A percentile compares a stretch with the other conserved stretches of the same genome.
Conservation (phyloP, 2,113 vertebrate species). For the Chunga burmeisteri region DNA sequence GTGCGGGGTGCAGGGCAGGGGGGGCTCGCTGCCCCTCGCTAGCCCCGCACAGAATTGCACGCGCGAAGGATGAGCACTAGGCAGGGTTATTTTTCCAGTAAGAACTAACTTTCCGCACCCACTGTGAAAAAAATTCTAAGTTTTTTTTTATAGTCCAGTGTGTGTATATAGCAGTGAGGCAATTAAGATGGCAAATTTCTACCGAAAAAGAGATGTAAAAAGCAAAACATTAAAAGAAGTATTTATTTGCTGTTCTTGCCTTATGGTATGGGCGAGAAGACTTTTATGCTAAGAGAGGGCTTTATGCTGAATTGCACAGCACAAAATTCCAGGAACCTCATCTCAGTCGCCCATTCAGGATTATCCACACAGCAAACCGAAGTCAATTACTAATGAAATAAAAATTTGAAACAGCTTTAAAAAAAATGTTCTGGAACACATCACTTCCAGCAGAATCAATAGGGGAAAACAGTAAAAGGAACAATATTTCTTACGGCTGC, state of each 20-base stretch:
- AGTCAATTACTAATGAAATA: not conserved
- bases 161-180: not conserved
- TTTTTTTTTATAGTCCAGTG: not conserved
- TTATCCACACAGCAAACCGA: not conserved
- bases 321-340: not conserved
- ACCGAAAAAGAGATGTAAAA: not conserved
- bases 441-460: not conserved
- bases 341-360: not conserved
- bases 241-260: not conserved
- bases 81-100: no score
- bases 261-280: accelerated
- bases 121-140: not conserved
- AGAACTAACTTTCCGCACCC: not conserved
- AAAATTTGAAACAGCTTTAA: not conserved
- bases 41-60: no score
- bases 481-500: not conserved
- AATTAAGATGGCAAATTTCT: not conserved
- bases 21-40: no score
- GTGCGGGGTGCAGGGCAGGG: not conserved
- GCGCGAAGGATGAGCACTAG: not conserved
- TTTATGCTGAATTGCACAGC: not conserved
- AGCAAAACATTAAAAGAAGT: accelerated
- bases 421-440: not conserved
- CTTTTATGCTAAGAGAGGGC: not conserved
- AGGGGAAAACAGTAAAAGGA: not conserved